Evolutionary conservation across 2,888 invertebrate species (phyloP).

Genomic region (Meandrusa payeni): DNA sequence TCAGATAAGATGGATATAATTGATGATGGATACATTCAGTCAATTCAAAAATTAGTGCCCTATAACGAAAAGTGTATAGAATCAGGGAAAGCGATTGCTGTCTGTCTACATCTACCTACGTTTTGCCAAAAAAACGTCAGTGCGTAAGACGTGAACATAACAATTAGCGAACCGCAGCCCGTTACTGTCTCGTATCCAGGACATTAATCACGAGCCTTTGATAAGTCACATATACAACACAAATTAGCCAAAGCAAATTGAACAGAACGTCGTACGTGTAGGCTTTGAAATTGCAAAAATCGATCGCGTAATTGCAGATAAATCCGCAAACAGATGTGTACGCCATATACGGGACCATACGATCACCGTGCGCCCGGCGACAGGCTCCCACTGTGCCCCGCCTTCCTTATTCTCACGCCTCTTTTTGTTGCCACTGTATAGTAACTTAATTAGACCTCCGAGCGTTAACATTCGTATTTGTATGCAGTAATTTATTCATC

Average conservation of each 20-base stretch:
- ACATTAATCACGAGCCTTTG: constrained; percentile 7
- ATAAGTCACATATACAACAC: constrained; percentile 11
- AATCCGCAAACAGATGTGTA: constrained; percentile 19
- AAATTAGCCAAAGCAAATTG: constrained; percentile 11
- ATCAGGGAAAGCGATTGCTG: too few relatives aligned
- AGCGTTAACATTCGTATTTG: constrained; percentile 41
- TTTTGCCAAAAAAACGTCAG: too few relatives aligned
- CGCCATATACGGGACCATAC: constrained; percentile 20
- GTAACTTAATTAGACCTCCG: constrained; percentile 52
- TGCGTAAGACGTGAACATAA: too few relatives aligned
- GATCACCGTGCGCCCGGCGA: constrained; percentile 11
- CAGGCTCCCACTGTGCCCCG: constrained; percentile 26
- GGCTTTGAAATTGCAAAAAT: constrained; percentile 5
- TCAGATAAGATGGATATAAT: too few relatives aligned
- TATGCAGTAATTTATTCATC: constrained; percentile 36
- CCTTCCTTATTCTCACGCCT: constrained; percentile 34
- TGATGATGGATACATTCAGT: too few relatives aligned
- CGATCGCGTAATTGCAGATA: constrained; percentile 12
- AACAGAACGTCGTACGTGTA: neutral
- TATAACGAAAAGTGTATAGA: too few relatives aligned
- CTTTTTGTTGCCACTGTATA: constrained; percentile 51
- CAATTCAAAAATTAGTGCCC: too few relatives aligned
- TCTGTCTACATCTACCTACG: too few relatives aligned
- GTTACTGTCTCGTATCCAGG: neutral
- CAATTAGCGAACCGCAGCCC: constrained; percentile 5